phyloP scores from a whole-genome alignment of 1,140 invertebrate species.

The Drosophila biarmipes region DNA sequence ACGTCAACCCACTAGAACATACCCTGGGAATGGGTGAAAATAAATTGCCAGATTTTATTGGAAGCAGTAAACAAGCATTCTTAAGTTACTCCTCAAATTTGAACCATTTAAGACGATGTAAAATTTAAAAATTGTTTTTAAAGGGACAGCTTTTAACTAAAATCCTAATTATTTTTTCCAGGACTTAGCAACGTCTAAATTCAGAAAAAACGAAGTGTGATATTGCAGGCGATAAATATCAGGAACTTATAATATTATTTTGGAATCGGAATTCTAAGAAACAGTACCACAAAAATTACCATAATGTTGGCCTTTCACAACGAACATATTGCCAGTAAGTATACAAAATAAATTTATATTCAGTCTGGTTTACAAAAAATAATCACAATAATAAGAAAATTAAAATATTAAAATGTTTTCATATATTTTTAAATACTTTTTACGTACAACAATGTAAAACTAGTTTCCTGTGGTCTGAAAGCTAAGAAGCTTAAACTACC shows the following conservation, averaged over 20 bases:
- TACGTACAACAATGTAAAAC: too few species aligned
- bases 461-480: too few species aligned
- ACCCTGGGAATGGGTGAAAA: neutral
- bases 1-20: neutral
- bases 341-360: conserved; percentile 1
- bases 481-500: neutral
- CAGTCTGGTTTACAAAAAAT: too few species aligned
- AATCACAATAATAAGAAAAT: too few species aligned
- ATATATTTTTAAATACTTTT: neutral
- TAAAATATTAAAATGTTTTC: too few species aligned
- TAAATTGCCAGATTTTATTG: neutral
- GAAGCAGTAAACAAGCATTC: too few species aligned
- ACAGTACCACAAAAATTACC: conserved; percentile 3
- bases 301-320: conserved; percentile 77
- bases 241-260: conserved; percentile 11
- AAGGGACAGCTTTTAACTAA: neutral
- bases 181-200: conserved; percentile 30
- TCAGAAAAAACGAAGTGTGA: conserved; percentile 55
- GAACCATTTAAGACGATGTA: too few species aligned
- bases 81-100: too few species aligned
- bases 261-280: conserved; percentile 12
- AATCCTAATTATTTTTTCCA: conserved; percentile 22
- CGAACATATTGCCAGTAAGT: conserved; percentile 73
- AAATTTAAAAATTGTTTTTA: neutral
- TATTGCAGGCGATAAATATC: conserved; percentile 35